Conservation (phyloP, 2,113 vertebrate species). For the Channa maculata region DNA sequence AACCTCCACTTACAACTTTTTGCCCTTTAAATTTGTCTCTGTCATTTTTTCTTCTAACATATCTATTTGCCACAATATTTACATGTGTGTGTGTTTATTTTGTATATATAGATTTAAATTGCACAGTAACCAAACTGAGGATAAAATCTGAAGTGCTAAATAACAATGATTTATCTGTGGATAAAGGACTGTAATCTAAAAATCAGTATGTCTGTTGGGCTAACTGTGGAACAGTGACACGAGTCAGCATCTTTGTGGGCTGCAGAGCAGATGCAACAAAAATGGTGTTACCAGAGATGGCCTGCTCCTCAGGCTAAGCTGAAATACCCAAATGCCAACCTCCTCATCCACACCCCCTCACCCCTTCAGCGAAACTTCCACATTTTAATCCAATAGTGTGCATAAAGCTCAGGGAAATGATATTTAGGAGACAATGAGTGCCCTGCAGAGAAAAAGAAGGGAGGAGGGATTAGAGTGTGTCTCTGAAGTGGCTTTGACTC, state of each 20-base stretch:
- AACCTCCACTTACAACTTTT: too few relatives aligned
- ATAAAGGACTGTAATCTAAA: slow-evolving; percentile 32
- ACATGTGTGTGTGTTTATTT: neutral
- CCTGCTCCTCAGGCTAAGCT: slow-evolving; percentile 67
- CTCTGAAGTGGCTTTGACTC: slow-evolving; percentile 77
- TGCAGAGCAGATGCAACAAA: slow-evolving; percentile 68
- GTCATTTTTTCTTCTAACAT: too few relatives aligned
- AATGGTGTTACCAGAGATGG: slow-evolving; percentile 64
- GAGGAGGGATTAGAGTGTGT: slow-evolving; percentile 75
- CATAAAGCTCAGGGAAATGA: slow-evolving; percentile 77
- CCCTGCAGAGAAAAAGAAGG: slow-evolving; percentile 77
- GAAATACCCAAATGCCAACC: slow-evolving; percentile 73
- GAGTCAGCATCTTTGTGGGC: slow-evolving; percentile 58
- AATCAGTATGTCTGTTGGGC: slow-evolving; percentile 63
- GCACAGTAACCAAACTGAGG: slow-evolving; percentile 1
- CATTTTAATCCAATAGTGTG: slow-evolving; percentile 80
- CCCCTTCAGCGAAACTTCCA: slow-evolving; percentile 73
- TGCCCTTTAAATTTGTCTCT: too few relatives aligned
- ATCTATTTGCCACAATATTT: neutral
- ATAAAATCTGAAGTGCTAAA: slow-evolving; percentile 50
- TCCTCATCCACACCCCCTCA: slow-evolving; percentile 55
- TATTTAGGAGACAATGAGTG: slow-evolving; percentile 81
- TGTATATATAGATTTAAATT: slow-evolving; percentile 8
- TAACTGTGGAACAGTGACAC: slow-evolving; percentile 46
- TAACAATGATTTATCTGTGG: slow-evolving; percentile 49